phyloP scores from a whole-genome alignment of 2,888 invertebrate genomes.

The Drosophila rellima region DNA sequence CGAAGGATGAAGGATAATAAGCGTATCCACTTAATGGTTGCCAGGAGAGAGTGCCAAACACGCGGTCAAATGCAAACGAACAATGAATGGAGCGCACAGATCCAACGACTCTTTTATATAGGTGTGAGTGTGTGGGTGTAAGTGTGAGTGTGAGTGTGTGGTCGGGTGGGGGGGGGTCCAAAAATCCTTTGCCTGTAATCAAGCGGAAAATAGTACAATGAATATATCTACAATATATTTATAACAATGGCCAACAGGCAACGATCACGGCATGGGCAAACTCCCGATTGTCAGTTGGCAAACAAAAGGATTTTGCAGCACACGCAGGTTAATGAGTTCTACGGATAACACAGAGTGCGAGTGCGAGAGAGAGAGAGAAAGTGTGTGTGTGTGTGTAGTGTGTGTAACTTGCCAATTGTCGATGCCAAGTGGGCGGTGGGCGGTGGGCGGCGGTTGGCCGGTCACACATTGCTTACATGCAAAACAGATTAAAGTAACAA shows the following conservation, averaged over 20 bases:
- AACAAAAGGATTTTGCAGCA: slow-evolving; percentile 68
- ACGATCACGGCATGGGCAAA: slow-evolving; percentile 45
- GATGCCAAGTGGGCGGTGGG: slow-evolving; percentile 23
- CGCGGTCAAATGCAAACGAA: slow-evolving; percentile 74
- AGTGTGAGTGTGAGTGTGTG: slow-evolving; percentile 14
- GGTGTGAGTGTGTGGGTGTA: neutral
- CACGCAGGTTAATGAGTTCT: slow-evolving; percentile 73
- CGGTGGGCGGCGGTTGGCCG: slow-evolving; percentile 13
- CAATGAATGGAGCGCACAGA: slow-evolving; percentile 40
- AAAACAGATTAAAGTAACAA: slow-evolving; percentile 80
- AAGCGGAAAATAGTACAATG: slow-evolving; percentile 84
- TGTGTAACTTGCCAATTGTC: slow-evolving; percentile 47
- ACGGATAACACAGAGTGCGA: slow-evolving; percentile 31
- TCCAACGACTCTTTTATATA: neutral
- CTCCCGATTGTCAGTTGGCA: slow-evolving; percentile 68
- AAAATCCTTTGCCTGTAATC: slow-evolving; percentile 77
- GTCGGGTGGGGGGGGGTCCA: slow-evolving; percentile 42
- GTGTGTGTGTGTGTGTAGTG: slow-evolving; percentile 23
- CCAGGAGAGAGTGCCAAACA: slow-evolving; percentile 78
- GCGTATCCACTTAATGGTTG: slow-evolving; percentile 81
- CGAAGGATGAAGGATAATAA: slow-evolving; percentile 79
- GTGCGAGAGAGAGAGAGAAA: neutral
- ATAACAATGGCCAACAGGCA: slow-evolving; percentile 71
- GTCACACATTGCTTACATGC: slow-evolving; percentile 61
- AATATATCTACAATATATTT: slow-evolving; percentile 80